Evolutionary conservation across 2,888 invertebrate species (phyloP).

Genomic region (Cryptocephalus primarius): DNA sequence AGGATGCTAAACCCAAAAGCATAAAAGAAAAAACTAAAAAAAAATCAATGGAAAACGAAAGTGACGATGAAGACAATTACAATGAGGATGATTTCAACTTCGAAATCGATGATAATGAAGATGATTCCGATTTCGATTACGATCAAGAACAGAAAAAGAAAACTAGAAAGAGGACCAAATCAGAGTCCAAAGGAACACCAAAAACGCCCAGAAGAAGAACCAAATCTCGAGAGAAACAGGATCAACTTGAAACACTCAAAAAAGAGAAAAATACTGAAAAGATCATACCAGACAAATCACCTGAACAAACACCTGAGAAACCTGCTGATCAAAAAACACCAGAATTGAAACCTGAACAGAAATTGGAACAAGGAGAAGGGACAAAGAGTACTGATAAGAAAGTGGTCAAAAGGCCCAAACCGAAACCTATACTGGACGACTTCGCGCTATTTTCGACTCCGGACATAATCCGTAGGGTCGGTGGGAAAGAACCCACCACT

Average conservation of each 20-base stretch:
- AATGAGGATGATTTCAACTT: slow-evolving; percentile 36
- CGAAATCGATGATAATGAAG: slow-evolving; percentile 31
- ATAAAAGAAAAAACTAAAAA: slow-evolving; percentile 8
- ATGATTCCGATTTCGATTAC: slow-evolving; percentile 43
- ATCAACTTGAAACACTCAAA: slow-evolving; percentile 5
- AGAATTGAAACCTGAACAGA: slow-evolving; percentile 1
- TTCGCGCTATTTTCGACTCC: slow-evolving; percentile 68
- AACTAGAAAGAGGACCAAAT: slow-evolving; percentile 17
- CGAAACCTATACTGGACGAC: slow-evolving; percentile 47
- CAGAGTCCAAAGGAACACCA: slow-evolving; percentile 2
- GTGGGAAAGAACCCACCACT: slow-evolving; percentile 27
- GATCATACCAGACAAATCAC: slow-evolving; percentile 1
- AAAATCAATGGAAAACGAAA: slow-evolving; percentile 9
- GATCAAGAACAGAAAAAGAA: slow-evolving; percentile 23
- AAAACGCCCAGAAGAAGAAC: slow-evolving; percentile 3
- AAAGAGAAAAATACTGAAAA: slow-evolving; percentile 5
- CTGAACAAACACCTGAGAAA: slow-evolving; percentile 28
- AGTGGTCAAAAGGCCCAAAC: slow-evolving; percentile 18
- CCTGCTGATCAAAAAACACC: slow-evolving; percentile 14
- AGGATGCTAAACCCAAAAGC: slow-evolving; percentile 3
- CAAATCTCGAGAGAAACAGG: slow-evolving; percentile 1
- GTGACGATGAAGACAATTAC: slow-evolving; percentile 30
- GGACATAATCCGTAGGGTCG: slow-evolving; percentile 62
- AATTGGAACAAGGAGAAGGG: slow-evolving; percentile 31
- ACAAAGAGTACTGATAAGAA: slow-evolving; percentile 22